Base-by-base conservation (phyloP, 2,888 invertebrate genomes). In the Zootermopsis nevadensis region DNA sequence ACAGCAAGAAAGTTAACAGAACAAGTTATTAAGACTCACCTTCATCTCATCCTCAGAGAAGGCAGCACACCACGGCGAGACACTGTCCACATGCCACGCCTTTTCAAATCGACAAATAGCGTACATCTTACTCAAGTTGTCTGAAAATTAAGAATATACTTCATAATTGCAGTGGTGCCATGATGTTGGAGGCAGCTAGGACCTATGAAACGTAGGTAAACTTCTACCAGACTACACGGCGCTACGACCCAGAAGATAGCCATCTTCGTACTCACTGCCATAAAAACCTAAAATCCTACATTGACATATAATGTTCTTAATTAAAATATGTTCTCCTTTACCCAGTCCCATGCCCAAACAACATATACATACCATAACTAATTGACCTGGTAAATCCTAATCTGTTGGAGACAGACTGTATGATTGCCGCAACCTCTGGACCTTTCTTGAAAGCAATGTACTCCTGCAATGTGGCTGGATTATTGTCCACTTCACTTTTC, bases 51-150 rank as follows among this genome's bases (percentile, higher is more conserved):
- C 92, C 84, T 92, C 92, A 42, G 92, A 93, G 88, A 97, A 96
- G 0, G 91, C 94, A 42, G 94, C 92, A 88, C 97, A 97, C 96
- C 96, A 97, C 0, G 95, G 91, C 1, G 96, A 95, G n/a, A 85
- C 38, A 15, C 79, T 74, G 4, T 85, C 82, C 7, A 94, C 91
- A 80, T 93, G 92, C 95, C 95, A 95, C 0, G 96, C 94, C 88
- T 95, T 96, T 86, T 96, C 94, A 88, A 93, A 96, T 2, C 96
- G 92, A 87, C 97, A 97, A 91, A 95, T 93, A 85, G 96, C 94
- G 88, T 94, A 97, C 90, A 96, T 94, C 74, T 92, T 89, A 80
- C 91, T 88, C 22, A 96, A 89, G 10, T 92, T 90, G 10, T 85
- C 88, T 88, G 86, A 38, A 38, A 38, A 10, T 38, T 38, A 38